Percentiles rank a stretch among this genome's conserved stretches.
phyloP scores from a whole-genome alignment of 2,797 vertebrate species.

The Oryzias dopingdopingensis region DNA sequence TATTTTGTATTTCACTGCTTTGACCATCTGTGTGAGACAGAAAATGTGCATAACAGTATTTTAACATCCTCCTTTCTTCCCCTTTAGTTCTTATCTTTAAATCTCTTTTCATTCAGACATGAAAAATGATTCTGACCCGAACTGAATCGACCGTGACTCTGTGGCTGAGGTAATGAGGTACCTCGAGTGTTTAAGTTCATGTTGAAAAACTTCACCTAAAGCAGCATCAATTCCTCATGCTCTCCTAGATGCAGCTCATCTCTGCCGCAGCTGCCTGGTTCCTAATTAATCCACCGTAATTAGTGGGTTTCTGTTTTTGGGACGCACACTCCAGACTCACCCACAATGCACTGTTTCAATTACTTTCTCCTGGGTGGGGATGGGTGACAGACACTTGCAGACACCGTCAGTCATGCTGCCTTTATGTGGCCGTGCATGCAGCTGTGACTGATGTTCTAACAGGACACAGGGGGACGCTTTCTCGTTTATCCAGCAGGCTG shows the following conservation, averaged over 20 bases:
- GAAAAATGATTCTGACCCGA: too few relatives aligned
- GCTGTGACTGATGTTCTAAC: conserved; percentile 62
- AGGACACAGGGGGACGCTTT: conserved; percentile 49
- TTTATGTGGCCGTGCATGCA: conserved; percentile 44
- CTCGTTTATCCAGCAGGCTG: conserved; percentile 38
- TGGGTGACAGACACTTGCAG: conserved; percentile 6
- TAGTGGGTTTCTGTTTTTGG: conserved; percentile 37
- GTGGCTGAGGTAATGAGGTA: too few relatives aligned
- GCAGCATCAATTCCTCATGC: not conserved
- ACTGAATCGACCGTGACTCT: not conserved
- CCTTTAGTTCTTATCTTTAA: too few relatives aligned
- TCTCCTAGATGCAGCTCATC: conserved; percentile 20
- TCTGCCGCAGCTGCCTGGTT: conserved; percentile 43
- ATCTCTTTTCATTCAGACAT: too few relatives aligned
- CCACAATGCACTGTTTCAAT: conserved; percentile 40
- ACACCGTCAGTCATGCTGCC: conserved; percentile 19
- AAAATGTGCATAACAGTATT: too few relatives aligned
- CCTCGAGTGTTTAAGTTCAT: not conserved
- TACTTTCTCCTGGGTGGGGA: conserved; percentile 22
- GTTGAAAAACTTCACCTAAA: conserved; percentile 35
- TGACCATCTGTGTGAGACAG: too few relatives aligned
- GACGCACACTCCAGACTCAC: conserved; percentile 20
- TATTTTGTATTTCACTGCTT: too few relatives aligned
- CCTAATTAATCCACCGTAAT: conserved; percentile 59
- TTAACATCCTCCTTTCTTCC: too few relatives aligned